Conservation (phyloP, 2,113 vertebrate genomes). For the Pavo muticus region DNA sequence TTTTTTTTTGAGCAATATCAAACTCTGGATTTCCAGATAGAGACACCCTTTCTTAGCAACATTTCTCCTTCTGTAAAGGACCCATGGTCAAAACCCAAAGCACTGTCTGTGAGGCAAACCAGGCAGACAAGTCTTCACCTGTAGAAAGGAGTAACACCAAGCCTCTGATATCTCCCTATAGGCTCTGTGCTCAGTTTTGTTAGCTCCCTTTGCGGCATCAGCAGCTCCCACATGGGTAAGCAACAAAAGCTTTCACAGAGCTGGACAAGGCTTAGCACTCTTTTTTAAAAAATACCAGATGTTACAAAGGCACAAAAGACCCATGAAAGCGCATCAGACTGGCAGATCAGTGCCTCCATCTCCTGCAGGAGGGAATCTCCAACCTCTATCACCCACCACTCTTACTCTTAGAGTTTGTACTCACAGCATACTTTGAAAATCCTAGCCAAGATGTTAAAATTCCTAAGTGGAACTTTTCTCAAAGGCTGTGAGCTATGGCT, state of each 20-base stretch:
- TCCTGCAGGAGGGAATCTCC: not conserved
- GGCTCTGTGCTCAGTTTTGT: not conserved
- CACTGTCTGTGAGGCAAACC: not conserved
- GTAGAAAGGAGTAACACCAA: not conserved
- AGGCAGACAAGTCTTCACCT: not conserved
- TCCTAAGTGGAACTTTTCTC: not conserved
- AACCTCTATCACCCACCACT: not conserved
- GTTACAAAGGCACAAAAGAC: not conserved
- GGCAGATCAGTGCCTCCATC: not conserved
- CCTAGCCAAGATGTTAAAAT: not conserved
- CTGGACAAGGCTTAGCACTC: not conserved
- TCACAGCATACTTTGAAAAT: not conserved
- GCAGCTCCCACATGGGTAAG: not conserved
- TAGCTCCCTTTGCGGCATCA: not conserved
- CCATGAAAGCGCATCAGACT: not conserved
- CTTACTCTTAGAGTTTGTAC: not conserved
- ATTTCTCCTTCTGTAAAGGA: not conserved
- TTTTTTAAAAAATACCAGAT: not conserved
- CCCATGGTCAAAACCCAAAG: not conserved
- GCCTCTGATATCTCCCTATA: not conserved
- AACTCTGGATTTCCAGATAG: not conserved
- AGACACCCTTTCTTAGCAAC: not conserved
- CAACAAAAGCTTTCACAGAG: not conserved
- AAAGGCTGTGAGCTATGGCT: not conserved
- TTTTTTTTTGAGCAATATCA: not conserved